phyloP scores from a whole-genome alignment of 2,113 vertebrate species.

The Tyto alba region DNA sequence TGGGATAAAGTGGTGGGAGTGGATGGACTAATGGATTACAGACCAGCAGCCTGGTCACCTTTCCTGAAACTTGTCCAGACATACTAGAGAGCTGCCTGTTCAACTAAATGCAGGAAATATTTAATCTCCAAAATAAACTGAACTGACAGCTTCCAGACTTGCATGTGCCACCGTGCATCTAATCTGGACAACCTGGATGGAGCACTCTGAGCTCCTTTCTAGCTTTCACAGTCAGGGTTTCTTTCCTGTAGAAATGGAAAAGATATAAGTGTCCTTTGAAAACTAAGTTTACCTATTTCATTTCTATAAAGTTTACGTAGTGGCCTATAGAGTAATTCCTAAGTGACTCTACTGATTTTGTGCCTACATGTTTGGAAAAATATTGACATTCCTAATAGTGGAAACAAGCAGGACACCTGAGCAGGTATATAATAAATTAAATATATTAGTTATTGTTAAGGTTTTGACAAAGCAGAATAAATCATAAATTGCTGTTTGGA shows the following conservation, averaged over 20 bases:
- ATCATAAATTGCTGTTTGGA: background rate
- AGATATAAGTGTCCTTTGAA: background rate
- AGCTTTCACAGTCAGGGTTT: background rate
- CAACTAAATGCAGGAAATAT: background rate
- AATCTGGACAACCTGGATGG: background rate
- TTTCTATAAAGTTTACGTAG: background rate
- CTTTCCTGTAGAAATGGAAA: background rate
- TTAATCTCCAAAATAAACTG: background rate
- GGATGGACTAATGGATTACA: background rate
- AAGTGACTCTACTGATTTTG: background rate
- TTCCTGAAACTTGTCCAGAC: background rate
- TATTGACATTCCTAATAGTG: background rate
- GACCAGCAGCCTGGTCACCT: background rate
- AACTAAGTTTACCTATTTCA: background rate
- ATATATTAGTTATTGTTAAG: background rate
- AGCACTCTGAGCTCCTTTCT: background rate
- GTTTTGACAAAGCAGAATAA: background rate
- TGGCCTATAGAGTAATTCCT: background rate
- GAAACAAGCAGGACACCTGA: background rate
- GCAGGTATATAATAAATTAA: background rate
- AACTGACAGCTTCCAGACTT: background rate
- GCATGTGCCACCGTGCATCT: accelerated
- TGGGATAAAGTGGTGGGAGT: background rate
- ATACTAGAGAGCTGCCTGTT: background rate
- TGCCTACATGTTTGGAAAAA: background rate